Percentiles rank a stretch among this genome's conserved stretches.
Evolutionary conservation across 2,888 invertebrate genomes (phyloP).

Genomic region (Octonoba sinensis): DNA sequence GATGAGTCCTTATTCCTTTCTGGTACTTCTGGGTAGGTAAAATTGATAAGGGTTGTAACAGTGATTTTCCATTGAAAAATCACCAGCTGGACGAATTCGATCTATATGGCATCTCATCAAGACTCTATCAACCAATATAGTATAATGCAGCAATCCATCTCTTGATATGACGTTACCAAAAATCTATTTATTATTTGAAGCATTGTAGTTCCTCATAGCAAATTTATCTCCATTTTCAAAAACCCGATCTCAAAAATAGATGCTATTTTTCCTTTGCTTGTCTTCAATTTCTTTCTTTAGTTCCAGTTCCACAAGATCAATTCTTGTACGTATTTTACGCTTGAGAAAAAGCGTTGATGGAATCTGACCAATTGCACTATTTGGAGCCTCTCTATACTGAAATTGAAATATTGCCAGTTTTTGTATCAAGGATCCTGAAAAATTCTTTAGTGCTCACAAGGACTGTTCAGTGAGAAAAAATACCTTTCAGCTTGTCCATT

Average conservation of each 20-base stretch:
- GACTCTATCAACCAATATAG: not conserved
- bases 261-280: not conserved
- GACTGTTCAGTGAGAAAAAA: not conserved
- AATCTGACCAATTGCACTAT: not conserved
- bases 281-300: not conserved
- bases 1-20: too few species aligned
- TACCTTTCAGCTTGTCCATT: constrained; percentile 22
- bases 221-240: constrained; percentile 4
- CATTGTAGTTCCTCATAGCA: not conserved
- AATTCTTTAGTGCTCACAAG: constrained; percentile 13
- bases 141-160: constrained; percentile 11
- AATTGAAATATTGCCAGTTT: constrained; percentile 21
- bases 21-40: too few species aligned
- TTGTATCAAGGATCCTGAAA: not conserved
- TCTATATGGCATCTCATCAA: not conserved
- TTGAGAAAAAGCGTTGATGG: constrained; percentile 18
- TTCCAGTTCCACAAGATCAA: not conserved
- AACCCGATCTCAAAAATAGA: not conserved
- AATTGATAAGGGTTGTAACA: too few species aligned
- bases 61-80: not conserved
- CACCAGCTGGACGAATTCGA: constrained; percentile 1
- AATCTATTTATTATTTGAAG: not conserved
- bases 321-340: constrained; percentile 5
- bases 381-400: constrained; percentile 10
- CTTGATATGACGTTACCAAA: constrained; percentile 9